phyloP scores from a whole-genome alignment of 1,140 invertebrate species.

The Heliconius himera region DNA sequence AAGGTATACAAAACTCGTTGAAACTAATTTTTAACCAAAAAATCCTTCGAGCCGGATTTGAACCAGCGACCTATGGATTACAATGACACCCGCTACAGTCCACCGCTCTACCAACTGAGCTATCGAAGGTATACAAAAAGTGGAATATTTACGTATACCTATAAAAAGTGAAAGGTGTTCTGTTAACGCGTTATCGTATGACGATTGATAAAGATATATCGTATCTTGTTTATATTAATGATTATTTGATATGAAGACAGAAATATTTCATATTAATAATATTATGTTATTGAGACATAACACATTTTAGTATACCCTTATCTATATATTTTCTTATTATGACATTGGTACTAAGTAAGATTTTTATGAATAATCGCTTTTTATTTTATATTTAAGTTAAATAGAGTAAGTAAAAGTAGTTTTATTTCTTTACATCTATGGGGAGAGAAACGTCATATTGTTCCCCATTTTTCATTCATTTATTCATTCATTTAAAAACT shows the following conservation, averaged over 20 bases:
- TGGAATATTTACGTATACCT: not conserved
- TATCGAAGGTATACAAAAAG: constrained; percentile 61
- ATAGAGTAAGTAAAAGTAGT: not conserved
- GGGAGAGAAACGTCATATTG: not conserved
- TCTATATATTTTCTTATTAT: too few relatives aligned
- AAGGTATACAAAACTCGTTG: not conserved
- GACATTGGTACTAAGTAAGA: too few relatives aligned
- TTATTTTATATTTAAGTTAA: too few relatives aligned
- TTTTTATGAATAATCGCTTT: too few relatives aligned
- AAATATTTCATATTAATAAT: not conserved
- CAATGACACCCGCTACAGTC: constrained; percentile 68
- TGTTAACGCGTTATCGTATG: not conserved
- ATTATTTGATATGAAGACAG: not conserved
- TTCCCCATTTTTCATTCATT: not conserved
- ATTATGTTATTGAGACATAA: too few relatives aligned
- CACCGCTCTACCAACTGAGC: constrained; percentile 81
- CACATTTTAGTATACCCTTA: too few relatives aligned
- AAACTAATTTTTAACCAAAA: constrained; percentile 20
- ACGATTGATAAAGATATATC: not conserved
- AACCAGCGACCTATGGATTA: constrained; percentile 81
- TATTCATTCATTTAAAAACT: not conserved
- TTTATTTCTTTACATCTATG: not conserved
- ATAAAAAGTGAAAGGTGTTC: constrained; percentile 21
- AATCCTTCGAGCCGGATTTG: constrained; percentile 73
- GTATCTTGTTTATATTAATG: not conserved